These are phyloP conservation scores for Pyrrhia umbra DNA, from an alignment of 2,888 invertebrate species.

Conservation along the genomic window DNA sequence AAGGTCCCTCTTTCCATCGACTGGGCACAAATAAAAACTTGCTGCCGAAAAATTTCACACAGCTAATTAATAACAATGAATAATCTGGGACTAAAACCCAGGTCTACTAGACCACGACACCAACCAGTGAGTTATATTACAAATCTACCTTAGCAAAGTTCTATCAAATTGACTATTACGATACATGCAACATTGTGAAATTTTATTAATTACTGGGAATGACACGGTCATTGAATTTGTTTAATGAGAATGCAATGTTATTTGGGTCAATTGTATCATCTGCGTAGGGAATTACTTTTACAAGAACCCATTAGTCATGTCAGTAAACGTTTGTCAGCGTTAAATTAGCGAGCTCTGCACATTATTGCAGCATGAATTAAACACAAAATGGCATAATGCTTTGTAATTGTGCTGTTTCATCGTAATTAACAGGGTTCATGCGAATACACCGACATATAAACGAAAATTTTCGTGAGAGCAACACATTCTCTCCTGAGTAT, in stretches of 20 bases:
- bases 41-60: no score
- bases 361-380: slow-evolving; percentile 45
- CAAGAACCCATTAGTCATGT: slow-evolving; percentile 40
- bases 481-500: not conserved
- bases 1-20: no score
- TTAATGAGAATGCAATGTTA: slow-evolving; percentile 21
- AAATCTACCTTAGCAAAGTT: not conserved
- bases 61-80: no score
- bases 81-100: no score
- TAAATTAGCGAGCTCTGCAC: slow-evolving; percentile 32
- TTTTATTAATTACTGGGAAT: slow-evolving; percentile 16
- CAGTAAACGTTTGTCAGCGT: slow-evolving; percentile 39
- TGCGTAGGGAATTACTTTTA: slow-evolving; percentile 43
- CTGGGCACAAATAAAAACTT: no score
- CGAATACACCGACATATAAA: not conserved
- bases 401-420: slow-evolving; percentile 1
- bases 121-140: no score
- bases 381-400: slow-evolving; percentile 27
- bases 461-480: not conserved
- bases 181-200: slow-evolving; percentile 20
- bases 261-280: slow-evolving; percentile 33
- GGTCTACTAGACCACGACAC: no score
- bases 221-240: slow-evolving; percentile 28
- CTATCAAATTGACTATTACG: not conserved
- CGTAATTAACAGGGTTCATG: not conserved